Evolutionary conservation across 2,888 invertebrate species (phyloP).

Genomic region (Mesopsocus fuscifrons): DNA sequence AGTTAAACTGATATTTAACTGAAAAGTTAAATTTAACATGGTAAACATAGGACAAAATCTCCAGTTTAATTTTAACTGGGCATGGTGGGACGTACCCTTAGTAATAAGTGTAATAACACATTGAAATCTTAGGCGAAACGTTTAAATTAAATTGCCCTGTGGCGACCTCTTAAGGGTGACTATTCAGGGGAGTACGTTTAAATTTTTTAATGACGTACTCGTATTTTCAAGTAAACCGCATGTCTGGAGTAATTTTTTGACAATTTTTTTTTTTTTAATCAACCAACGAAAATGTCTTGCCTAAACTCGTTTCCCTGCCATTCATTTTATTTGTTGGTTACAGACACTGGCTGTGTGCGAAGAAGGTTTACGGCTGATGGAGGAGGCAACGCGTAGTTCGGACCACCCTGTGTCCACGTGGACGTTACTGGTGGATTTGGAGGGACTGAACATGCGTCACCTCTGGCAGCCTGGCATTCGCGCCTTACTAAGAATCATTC

Average conservation of each 20-base stretch:
- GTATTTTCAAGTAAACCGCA: neutral
- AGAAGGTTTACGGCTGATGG: constrained; percentile 71
- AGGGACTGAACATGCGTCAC: constrained; percentile 88
- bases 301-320: neutral
- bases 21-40: too few relatives aligned
- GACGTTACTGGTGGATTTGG: constrained; percentile 79
- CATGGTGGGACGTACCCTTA: too few relatives aligned
- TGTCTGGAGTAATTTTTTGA: constrained; percentile 1
- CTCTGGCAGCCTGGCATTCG: constrained; percentile 80
- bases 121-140: too few relatives aligned
- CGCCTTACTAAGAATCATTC: constrained; percentile 7
- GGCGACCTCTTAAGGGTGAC: too few relatives aligned
- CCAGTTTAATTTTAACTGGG: too few relatives aligned
- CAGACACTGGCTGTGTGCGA: constrained; percentile 76
- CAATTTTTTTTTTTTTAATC: constrained; percentile 7
- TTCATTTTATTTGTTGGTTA: constrained; percentile 15
- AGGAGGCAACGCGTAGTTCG: constrained; percentile 64
- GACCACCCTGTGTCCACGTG: constrained; percentile 74
- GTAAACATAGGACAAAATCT: too few relatives aligned
- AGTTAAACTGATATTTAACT: too few relatives aligned
- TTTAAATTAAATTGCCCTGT: too few relatives aligned
- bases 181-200: too few relatives aligned
- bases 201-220: too few relatives aligned
- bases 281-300: neutral
- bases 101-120: too few relatives aligned